Evolutionary conservation across 1,140 invertebrate genomes (phyloP), one percentile per base, ranked within the genome.

Genomic region (Meloidogyne floridensis): DNA sequence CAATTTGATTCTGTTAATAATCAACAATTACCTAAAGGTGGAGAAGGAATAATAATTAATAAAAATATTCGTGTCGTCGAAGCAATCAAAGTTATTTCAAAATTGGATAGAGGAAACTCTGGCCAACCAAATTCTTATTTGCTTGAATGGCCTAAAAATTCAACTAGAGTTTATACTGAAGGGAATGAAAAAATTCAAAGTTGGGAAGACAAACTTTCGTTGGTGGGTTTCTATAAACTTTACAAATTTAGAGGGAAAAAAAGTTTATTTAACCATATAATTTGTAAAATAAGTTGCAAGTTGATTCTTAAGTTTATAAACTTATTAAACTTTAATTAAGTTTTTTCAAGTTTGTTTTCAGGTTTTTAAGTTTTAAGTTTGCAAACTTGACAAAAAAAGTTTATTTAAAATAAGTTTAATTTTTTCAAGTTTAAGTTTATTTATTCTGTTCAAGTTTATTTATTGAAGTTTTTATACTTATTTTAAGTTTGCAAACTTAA

Each of bases 81-180:
- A 18, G 59, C 59, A 65, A 65, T 65, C n/a, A 6, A n/a, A n/a
- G 59, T 65, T n/a, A 11, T 65, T 65, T 11, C 59, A n/a, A 65
- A 65, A 65, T 65, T 65, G 7, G 59, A 65, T 65, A 65, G 59
- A 65, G 59, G 59, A n/a, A n/a, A n/a, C n/a, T 65, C 59, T 65
- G n/a, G 59, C 1, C 59, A n/a, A 65, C 15, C 59, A n/a, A 65
- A 65, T 65, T 65, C 59, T 65, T 65, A 65, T 65, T 6, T 65
- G 2, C n/a, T 65, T n/a, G 59, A 65, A 65, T 65, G 59, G 59
- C 15, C 59, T 13, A 4, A 4, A 5, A n/a, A n/a, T 2, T n/a
- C 59, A 6, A 7, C 7, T 18, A 65, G 59, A 65, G n/a, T 65
- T 18, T 65, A 65, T 6, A 65, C 5, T 65, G 59, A 65, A 65